These are phyloP conservation scores for Diadophis punctatus DNA, from an alignment of 2,113 vertebrate species.

Conservation along the genomic window DNA sequence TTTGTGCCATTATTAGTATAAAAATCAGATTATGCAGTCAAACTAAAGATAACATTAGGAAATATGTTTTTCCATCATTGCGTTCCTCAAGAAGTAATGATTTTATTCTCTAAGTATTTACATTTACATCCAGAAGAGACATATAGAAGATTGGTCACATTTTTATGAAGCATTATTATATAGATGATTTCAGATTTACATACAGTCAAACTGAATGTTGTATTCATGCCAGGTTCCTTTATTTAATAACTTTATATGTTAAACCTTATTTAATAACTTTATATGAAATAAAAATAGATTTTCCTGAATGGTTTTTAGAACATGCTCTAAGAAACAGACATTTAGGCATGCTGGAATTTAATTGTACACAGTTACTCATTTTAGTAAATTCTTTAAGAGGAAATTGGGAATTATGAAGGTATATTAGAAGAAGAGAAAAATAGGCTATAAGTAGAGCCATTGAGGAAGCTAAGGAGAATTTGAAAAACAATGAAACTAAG, in stretches of 20 bases:
- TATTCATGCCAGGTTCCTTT: constrained; percentile 61
- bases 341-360: constrained; percentile 40
- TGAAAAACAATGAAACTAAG: background rate
- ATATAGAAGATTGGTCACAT: background rate
- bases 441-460: constrained; percentile 37
- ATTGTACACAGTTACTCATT: constrained; percentile 18
- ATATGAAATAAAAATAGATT: constrained; percentile 60
- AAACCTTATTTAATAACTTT: constrained; percentile 70
- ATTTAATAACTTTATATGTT: constrained; percentile 66
- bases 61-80: background rate
- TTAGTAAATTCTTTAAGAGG: constrained; percentile 36
- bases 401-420: constrained; percentile 44
- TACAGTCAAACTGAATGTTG: constrained; percentile 50
- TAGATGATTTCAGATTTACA: constrained; percentile 2
- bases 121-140: accelerated
- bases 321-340: constrained; percentile 33
- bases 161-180: background rate
- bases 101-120: background rate
- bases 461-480: background rate
- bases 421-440: constrained; percentile 18
- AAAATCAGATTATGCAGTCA: background rate
- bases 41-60: background rate
- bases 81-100: background rate
- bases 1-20: background rate
- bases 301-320: constrained; percentile 52